phyloP scores from a whole-genome alignment of 2,888 invertebrate genomes.

The Archips xylosteana region DNA sequence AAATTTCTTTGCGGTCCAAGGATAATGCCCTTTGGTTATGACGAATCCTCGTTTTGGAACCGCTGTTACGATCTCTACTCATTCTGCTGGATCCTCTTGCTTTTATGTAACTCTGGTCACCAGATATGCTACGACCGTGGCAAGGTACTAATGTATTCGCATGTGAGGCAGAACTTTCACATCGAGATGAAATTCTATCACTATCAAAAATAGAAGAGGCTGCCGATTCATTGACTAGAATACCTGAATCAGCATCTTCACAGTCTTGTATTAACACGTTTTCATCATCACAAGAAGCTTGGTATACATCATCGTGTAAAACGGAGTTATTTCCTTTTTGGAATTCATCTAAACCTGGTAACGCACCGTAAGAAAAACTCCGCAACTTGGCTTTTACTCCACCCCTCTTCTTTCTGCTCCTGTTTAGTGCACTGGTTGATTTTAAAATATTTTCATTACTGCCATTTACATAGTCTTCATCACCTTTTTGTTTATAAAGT shows the following conservation, averaged over 20 bases:
- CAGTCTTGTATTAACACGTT: constrained; percentile 85
- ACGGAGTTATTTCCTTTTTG: constrained; percentile 86
- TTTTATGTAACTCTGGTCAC: constrained; percentile 77
- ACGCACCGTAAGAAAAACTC: constrained; percentile 91
- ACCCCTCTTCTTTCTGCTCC: constrained; percentile 74
- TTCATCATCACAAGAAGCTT: constrained; percentile 81
- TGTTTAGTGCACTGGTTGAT: constrained; percentile 62
- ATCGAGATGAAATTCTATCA: constrained; percentile 81
- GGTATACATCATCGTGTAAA: constrained; percentile 86
- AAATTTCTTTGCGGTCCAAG: constrained; percentile 83
- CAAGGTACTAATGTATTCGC: constrained; percentile 68
- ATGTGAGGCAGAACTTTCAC: constrained; percentile 83
- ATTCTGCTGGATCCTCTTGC: constrained; percentile 71
- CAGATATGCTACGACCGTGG: constrained; percentile 80
- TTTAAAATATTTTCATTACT: constrained; percentile 67
- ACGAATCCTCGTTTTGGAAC: constrained; percentile 67
- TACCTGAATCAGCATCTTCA: constrained; percentile 91
- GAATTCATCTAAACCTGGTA: constrained; percentile 90
- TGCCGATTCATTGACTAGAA: constrained; percentile 90
- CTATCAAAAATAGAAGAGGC: constrained; percentile 88
- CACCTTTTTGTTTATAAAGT: constrained; percentile 84
- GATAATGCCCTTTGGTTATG: constrained; percentile 83
- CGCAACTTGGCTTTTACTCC: constrained; percentile 85
- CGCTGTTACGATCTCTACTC: constrained; percentile 73
- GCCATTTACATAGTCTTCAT: constrained; percentile 61